Percentiles rank a stretch among this genome's conserved stretches.
Evolutionary conservation across 2,797 vertebrate species (phyloP).

Genomic region (Helostoma temminkii): DNA sequence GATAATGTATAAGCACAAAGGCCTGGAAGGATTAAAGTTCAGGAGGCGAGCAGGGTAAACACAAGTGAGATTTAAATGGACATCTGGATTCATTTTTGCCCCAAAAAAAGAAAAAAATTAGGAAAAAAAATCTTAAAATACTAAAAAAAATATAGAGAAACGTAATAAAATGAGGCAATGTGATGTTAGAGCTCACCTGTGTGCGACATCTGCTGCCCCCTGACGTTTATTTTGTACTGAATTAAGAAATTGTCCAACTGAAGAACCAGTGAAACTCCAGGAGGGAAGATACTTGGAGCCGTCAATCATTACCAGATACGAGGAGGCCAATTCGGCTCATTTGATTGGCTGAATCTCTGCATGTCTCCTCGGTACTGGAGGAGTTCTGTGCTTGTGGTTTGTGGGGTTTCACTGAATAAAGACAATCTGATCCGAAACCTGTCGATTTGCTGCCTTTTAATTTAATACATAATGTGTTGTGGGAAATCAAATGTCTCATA

Average conservation of each 20-base stretch:
- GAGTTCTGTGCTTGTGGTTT: slow-evolving; percentile 22
- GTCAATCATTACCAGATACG: neutral
- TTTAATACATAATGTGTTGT: neutral
- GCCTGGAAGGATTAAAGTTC: neutral
- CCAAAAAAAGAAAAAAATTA: too few species aligned
- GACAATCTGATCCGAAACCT: slow-evolving; percentile 55
- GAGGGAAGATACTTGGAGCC: neutral
- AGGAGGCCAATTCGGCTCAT: slow-evolving; percentile 26
- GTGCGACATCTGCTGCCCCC: slow-evolving; percentile 6
- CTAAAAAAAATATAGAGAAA: slow-evolving; percentile 4
- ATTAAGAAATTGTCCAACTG: slow-evolving; percentile 22
- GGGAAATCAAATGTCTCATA: too few species aligned
- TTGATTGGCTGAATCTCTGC: slow-evolving; percentile 45
- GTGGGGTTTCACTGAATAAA: slow-evolving; percentile 82
- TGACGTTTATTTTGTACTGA: slow-evolving; percentile 22
- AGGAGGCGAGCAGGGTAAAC: slow-evolving; percentile 9
- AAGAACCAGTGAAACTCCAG: slow-evolving; percentile 67
- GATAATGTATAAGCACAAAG: slow-evolving; percentile 41
- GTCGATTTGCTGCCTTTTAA: neutral
- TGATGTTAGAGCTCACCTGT: neutral
- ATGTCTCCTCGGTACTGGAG: neutral
- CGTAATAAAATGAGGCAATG: neutral
- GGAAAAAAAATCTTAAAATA: neutral
- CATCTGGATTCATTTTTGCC: too few species aligned
- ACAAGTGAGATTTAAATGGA: slow-evolving; percentile 12